Base-by-base conservation (phyloP, 2,797 vertebrate species). In the Serranus cabrilla region DNA sequence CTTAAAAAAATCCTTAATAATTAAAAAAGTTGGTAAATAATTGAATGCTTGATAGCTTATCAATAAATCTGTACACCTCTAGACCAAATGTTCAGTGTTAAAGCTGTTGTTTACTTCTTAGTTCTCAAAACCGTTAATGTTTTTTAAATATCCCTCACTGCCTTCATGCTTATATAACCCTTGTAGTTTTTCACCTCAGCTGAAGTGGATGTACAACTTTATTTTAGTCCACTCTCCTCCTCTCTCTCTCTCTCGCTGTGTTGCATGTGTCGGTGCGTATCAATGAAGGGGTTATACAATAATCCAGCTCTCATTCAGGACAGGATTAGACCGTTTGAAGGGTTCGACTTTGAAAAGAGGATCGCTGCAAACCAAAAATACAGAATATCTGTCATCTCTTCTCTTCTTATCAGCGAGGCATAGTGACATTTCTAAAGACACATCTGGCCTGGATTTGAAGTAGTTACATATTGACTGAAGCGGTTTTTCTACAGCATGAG, bases 251-350 rank as follows among this genome's bases (percentile, higher is more conserved):
- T 56, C 80, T 64, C 5, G 6, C 67, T 78, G 65, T 70, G 64
- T 66, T 74, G 75, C 71, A 65, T 88, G 74, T 73, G 81, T 82
- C 71, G 70, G 65, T 86, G 83, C 27, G 76, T 78, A 88, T 87
- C 82, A 88, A 79, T 90, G 81, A 84, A 80, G 87, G 78, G 81
- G 88, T 91, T 91, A 87, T 80, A 88, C 87, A 90, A 92, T 92
- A 88, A 94, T 92, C 89, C 87, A 84, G 84, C 85, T 87, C 79
- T 89, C 89, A 90, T 93, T 94, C 90, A 92, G 79, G 73, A 88
- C 80, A 78, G 91, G 92, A 93, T 94, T 93, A 94, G 85, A 85
- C 69, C 59, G 78, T 92, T 91, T 89, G 83, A 92, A 88, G 88
- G 81, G 74, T 85, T 90, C 88, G 81, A 88, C 86, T 92, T 92